phyloP scores from a whole-genome alignment of 2,888 invertebrate genomes.

The Fissipunctia ypsillon region DNA sequence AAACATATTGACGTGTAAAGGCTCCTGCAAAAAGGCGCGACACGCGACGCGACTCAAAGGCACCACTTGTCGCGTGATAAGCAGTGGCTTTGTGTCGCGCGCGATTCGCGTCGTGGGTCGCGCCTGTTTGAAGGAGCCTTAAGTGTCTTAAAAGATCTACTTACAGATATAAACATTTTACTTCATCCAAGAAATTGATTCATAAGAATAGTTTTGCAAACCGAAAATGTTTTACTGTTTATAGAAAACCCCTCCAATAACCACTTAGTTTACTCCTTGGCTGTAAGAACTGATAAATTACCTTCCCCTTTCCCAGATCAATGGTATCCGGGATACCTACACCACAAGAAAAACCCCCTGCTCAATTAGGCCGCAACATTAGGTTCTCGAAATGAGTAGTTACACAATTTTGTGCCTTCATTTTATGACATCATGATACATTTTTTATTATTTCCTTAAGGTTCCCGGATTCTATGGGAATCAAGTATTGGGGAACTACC shows the following conservation, averaged over 20 bases:
- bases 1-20: too few species aligned
- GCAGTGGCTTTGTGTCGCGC: too few species aligned
- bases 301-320: not conserved
- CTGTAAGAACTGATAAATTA: not conserved
- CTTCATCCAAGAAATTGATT: not conserved
- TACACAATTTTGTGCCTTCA: not conserved
- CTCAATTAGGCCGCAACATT: not conserved
- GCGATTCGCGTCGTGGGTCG: too few species aligned
- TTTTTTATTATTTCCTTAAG: slow-evolving; percentile 14
- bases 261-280: not conserved
- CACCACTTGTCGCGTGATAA: too few species aligned
- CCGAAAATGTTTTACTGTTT: not conserved
- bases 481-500: slow-evolving; percentile 32
- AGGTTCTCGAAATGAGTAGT: not conserved
- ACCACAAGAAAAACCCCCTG: not conserved
- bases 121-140: too few species aligned
- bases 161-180: too few species aligned
- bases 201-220: not conserved
- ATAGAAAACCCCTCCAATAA: not conserved
- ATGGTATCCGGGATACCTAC: too few species aligned
- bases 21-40: too few species aligned
- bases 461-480: slow-evolving; percentile 2
- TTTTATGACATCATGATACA: slow-evolving; percentile 21
- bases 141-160: too few species aligned
- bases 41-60: too few species aligned